Base-by-base conservation (phyloP, 2,113 vertebrate species). In the Brienomyrus longianalis region DNA sequence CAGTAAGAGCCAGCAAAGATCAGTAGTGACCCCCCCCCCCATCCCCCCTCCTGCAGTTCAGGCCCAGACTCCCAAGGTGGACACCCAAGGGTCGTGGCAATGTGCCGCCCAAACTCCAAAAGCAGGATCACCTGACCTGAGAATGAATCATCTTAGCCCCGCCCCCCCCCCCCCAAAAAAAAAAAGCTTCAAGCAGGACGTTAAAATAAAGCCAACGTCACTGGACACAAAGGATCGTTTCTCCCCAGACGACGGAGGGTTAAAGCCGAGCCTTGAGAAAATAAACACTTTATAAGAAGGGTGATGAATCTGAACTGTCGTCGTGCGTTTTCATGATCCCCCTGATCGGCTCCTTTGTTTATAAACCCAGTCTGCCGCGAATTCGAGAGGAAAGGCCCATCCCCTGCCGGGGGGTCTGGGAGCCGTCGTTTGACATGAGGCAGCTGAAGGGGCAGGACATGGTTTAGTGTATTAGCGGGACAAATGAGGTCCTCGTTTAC, bases 381-480 rank as follows among this genome's bases (percentile, higher is more conserved):
- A 93, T 91, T 92, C 91, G 92, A 31, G 62, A 70, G 77, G 1
- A 3, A 83, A 45, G 77, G 6, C 5, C 77, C 17, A 3, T 91
- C 74, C 45, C 90, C 84, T 91, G 92, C 92, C 91, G 90, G 91
- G 39, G 89, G 19, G 90, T 90, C 94, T 94, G 94, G 93, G 92
- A 93, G 93, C 91, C 91, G 93, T 94, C 93, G 93, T 83, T 70
- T 86, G 83, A 35, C 91, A 83, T 89, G 84, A 77, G 70, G 48
- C 91, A 87, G 91, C 92, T 56, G 39, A 91, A 91, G 21, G 90
- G 93, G 91, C 92, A 93, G 92, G 85, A 91, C 92, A 91, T 87
- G 91, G 92, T 93, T 95, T 92, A 94, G 90, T 54, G 89, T 92
- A 93, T 94, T 93, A 94, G 89, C 90, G 86, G 91, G 93, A 93